Conservation (phyloP, 2,888 invertebrate species). For the Cancer borealis region DNA sequence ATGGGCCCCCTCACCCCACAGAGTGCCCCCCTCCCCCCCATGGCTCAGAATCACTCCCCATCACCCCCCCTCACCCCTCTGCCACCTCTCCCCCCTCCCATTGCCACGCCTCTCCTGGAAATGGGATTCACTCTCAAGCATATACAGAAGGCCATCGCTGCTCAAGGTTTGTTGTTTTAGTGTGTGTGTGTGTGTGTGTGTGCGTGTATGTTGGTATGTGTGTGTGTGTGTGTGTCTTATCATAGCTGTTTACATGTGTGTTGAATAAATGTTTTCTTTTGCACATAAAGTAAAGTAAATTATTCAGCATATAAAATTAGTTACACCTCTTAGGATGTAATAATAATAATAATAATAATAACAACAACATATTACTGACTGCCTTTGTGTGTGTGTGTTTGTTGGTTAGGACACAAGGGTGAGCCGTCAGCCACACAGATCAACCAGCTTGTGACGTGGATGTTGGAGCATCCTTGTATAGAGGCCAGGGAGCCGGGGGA, state of each 20-base stretch:
- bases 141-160: slow-evolving; percentile 83
- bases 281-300: too few relatives aligned
- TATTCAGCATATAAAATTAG: too few relatives aligned
- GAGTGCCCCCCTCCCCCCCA: slow-evolving; percentile 67
- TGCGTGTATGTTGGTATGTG: not conserved
- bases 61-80: slow-evolving; percentile 68
- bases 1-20: slow-evolving; percentile 67
- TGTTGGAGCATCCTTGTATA: slow-evolving; percentile 84
- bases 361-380: too few relatives aligned
- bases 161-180: slow-evolving; percentile 82
- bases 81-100: slow-evolving; percentile 80
- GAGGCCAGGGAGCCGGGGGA: slow-evolving; percentile 78
- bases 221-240: not conserved
- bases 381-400: not conserved
- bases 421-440: slow-evolving; percentile 82
- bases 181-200: not conserved
- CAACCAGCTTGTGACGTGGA: slow-evolving; percentile 84
- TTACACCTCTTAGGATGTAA: too few relatives aligned
- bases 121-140: slow-evolving; percentile 84
- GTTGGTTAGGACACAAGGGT: slow-evolving; percentile 79
- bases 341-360: too few relatives aligned
- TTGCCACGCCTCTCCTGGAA: slow-evolving; percentile 83
- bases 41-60: slow-evolving; percentile 68
- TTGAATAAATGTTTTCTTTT: too few relatives aligned
- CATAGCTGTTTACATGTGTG: too few relatives aligned